Evolutionary conservation across 2,113 vertebrate species (phyloP).

Genomic region (Triplophysa dalaica): DNA sequence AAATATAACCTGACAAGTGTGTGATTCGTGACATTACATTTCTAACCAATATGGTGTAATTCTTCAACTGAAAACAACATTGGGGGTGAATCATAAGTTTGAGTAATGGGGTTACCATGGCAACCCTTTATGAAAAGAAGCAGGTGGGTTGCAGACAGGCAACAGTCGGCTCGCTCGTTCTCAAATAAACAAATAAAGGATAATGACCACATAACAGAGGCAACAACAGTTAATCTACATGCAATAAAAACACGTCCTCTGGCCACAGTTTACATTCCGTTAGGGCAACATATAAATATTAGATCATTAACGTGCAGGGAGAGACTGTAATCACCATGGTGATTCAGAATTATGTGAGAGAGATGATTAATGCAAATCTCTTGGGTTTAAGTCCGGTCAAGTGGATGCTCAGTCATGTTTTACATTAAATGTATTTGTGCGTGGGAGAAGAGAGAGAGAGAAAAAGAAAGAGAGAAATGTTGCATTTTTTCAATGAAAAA

Average conservation of each 20-base stretch:
- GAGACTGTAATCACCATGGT: conserved; percentile 16
- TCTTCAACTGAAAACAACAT: background rate
- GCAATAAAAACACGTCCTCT: conserved; percentile 44
- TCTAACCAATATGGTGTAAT: background rate
- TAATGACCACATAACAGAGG: conserved; percentile 5
- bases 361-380: conserved; percentile 41
- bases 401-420: conserved; percentile 34
- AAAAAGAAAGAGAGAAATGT: background rate
- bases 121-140: background rate
- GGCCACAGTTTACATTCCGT: conserved; percentile 26
- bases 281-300: conserved; percentile 27
- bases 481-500: too few relatives aligned
- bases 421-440: conserved; percentile 25
- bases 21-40: conserved; percentile 9
- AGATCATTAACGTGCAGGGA: conserved; percentile 29
- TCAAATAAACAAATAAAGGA: conserved; percentile 32
- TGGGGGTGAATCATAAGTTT: background rate
- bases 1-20: conserved; percentile 6
- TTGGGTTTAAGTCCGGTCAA: conserved; percentile 4
- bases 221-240: background rate
- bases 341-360: conserved; percentile 34
- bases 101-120: background rate
- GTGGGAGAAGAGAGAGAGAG: background rate
- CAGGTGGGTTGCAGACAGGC: background rate
- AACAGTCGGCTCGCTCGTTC: background rate